phyloP scores from a whole-genome alignment of 2,113 vertebrate species.

The Hepsetus odoe region DNA sequence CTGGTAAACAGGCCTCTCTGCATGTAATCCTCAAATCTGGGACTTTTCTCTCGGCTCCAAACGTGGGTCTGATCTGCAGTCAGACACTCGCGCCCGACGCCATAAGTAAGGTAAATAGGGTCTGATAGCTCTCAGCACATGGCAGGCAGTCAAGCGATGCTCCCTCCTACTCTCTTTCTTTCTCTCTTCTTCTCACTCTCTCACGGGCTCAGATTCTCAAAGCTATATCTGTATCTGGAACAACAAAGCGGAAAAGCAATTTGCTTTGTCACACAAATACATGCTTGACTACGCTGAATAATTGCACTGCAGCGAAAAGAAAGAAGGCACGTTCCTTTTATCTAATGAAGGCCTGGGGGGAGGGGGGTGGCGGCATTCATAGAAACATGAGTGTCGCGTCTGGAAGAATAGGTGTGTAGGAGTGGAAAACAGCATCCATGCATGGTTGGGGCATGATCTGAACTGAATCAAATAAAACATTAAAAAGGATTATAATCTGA shows the following conservation, averaged over 20 bases:
- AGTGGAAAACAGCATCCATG: neutral
- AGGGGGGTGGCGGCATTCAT: slow-evolving; percentile 20
- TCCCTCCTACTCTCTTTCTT: slow-evolving; percentile 43
- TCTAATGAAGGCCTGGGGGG: slow-evolving; percentile 72
- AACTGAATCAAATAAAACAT: too few relatives aligned
- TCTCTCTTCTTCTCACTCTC: slow-evolving; percentile 53
- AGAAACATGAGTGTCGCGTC: neutral
- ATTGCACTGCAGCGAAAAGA: slow-evolving; percentile 72
- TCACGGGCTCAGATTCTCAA: slow-evolving; percentile 67
- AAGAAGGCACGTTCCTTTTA: slow-evolving; percentile 75
- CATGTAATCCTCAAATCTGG: neutral
- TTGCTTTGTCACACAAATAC: slow-evolving; percentile 80
- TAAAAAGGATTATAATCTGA: too few relatives aligned
- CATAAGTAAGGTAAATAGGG: slow-evolving; percentile 70
- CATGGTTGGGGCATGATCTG: neutral
- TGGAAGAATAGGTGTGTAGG: neutral
- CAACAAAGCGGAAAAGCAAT: slow-evolving; percentile 71
- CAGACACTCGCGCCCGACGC: slow-evolving; percentile 12
- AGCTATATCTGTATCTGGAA: slow-evolving; percentile 75
- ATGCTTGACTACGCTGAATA: slow-evolving; percentile 79
- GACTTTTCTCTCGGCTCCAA: neutral
- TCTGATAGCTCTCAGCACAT: slow-evolving; percentile 63
- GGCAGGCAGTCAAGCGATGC: slow-evolving; percentile 62
- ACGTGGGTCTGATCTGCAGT: slow-evolving; percentile 35
- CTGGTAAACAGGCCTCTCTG: too few relatives aligned